A percentile compares a stretch with the other conserved stretches of the same genome.
These are phyloP conservation scores for Drosophila lutescens DNA, from an alignment of 2,888 invertebrate species.

Conservation along the genomic window DNA sequence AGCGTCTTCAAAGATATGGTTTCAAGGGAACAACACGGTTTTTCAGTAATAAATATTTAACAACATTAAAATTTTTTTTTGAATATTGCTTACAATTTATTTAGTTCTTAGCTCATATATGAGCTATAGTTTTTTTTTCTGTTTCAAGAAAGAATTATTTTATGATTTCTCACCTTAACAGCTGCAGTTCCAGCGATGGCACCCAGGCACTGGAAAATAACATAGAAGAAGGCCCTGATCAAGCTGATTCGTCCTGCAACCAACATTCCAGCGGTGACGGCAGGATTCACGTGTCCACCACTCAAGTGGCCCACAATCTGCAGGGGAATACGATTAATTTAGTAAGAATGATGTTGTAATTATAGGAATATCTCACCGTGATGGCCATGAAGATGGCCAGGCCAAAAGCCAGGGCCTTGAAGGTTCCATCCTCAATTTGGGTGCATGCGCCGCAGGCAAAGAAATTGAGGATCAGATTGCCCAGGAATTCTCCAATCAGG, in stretches of 20 bases:
- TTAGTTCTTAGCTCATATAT: too few species aligned
- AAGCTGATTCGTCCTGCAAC: constrained; percentile 91
- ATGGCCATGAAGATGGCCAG: constrained; percentile 92
- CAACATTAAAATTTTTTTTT: too few species aligned
- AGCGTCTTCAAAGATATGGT: too few species aligned
- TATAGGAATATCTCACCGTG: constrained; percentile 86
- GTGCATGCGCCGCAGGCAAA: constrained; percentile 94
- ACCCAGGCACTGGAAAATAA: constrained; percentile 92
- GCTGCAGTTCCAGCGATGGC: constrained; percentile 92
- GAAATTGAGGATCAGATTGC: constrained; percentile 93
- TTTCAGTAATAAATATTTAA: too few species aligned
- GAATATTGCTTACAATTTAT: too few species aligned
- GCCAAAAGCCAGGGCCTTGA: constrained; percentile 94
- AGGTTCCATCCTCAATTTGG: constrained; percentile 85
- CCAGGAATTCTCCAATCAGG: constrained; percentile 93
- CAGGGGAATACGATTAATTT: constrained; percentile 6
- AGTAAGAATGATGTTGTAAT: neutral
- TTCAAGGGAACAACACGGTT: too few species aligned
- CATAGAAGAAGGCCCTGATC: constrained; percentile 90
- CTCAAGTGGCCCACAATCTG: constrained; percentile 94
- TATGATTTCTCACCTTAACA: constrained; percentile 81
- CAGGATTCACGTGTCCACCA: constrained; percentile 96
- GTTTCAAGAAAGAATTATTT: neutral
- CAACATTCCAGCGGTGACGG: constrained; percentile 93
- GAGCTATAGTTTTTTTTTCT: too few species aligned